Evolutionary conservation across 2,797 vertebrate genomes (phyloP), one percentile per base, ranked within the genome.

Genomic region (Sandelia bainsii): DNA sequence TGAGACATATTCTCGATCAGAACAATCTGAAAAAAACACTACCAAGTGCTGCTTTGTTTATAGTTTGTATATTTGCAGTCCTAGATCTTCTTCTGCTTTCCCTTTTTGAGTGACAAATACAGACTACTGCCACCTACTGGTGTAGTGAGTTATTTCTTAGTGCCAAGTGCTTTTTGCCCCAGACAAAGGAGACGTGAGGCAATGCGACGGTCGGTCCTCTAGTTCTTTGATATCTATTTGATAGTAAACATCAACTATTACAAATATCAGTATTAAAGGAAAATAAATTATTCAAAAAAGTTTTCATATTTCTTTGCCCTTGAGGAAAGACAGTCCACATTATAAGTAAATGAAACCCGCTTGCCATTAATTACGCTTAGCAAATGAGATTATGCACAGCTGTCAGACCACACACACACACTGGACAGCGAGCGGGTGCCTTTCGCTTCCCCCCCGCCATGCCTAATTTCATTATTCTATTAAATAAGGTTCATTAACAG

Each of bases 321-420:
- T 92, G 85, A 87, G 85, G 67, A 89, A 89, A 82, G 84, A 78
- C 84, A 65, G 68, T 75, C 51, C 57, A 71, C 62, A 74, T 79
- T 85, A 77, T 56, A 71, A 84, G 82, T 73, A 87, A 84, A 91
- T 86, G 71, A 87, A 82, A 82, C 77, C 23, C 60, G 44, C 78
- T 89, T 77, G 45, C 77, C 77, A 82, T 89, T 92, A 90, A 92
- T 90, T 91, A 88, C 9, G 57, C 78, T 82, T 51, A 81, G 82
- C 77, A 87, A 91, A 91, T 86, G 50, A 84, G 85, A 90, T 91
- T 89, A 90, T 88, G 75, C 80, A 85, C 83, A 87, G 89, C 88
- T 91, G 91, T 92, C 91, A 90, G 80, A 80, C 67, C 73, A 42
- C 66, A 79, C 79, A 81, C 77, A 83, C 67, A 65, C 59, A 58